Conservation (phyloP, 2,113 vertebrate genomes). For the Grus americana region DNA sequence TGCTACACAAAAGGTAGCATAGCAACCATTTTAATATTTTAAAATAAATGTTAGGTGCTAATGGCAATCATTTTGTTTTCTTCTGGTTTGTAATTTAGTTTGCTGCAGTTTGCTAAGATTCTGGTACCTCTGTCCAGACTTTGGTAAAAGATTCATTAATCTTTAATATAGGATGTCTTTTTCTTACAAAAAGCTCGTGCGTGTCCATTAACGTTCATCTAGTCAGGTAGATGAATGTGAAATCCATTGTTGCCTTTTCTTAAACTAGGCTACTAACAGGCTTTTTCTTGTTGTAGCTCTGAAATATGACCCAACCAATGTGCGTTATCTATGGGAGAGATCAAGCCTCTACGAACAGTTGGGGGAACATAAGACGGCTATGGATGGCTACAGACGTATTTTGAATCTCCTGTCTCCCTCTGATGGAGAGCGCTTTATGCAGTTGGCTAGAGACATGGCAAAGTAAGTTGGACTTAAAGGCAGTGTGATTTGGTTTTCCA, state of each 20-base stretch:
- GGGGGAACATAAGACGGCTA: slow-evolving; percentile 93
- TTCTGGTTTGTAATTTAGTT: neutral
- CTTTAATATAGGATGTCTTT: neutral
- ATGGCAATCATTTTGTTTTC: neutral
- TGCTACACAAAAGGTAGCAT: slow-evolving; percentile 94
- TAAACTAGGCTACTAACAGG: neutral
- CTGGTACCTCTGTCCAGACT: neutral
- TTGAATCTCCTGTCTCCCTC: slow-evolving; percentile 88
- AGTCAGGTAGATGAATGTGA: neutral
- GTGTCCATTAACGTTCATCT: rapidly evolving
- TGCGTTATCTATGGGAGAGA: slow-evolving; percentile 96
- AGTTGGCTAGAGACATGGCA: slow-evolving; percentile 96
- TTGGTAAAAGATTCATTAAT: neutral
- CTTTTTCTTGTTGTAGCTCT: slow-evolving; percentile 74
- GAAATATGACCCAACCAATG: slow-evolving; percentile 91
- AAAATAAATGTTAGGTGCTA: neutral
- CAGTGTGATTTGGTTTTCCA: neutral
- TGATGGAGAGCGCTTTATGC: slow-evolving; percentile 96
- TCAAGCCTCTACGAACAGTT: slow-evolving; percentile 92
- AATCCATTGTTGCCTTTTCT: neutral
- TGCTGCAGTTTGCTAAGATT: neutral
- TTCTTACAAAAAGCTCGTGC: neutral
- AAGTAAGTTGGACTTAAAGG: slow-evolving; percentile 75
- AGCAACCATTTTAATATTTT: neutral
- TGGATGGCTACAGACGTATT: slow-evolving; percentile 96